A percentile compares a stretch with the other conserved stretches of the same genome.
Conservation (phyloP, 2,113 vertebrate genomes). For the Galeopterus variegatus region DNA sequence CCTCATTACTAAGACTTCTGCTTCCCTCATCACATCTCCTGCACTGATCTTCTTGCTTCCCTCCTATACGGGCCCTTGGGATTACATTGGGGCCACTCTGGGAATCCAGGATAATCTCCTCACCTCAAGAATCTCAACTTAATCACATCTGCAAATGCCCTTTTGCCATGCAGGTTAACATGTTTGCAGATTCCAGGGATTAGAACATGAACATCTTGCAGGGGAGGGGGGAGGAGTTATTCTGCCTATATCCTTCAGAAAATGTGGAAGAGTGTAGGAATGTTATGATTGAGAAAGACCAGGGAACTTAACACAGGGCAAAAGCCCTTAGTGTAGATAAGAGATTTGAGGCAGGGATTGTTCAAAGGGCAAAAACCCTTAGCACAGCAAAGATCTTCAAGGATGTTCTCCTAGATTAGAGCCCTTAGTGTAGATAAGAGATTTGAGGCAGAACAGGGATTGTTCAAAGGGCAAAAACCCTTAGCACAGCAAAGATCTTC, state of each 20-base stretch:
- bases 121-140: neutral
- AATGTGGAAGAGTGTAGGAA: neutral
- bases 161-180: neutral
- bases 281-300: too few relatives aligned
- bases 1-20: neutral
- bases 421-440: too few relatives aligned
- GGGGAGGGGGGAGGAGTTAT: neutral
- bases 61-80: neutral
- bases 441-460: too few relatives aligned
- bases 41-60: neutral
- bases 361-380: too few relatives aligned
- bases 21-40: neutral
- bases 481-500: too few relatives aligned
- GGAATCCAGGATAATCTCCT: neutral
- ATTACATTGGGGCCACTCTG: neutral
- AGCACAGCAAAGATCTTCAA: too few relatives aligned
- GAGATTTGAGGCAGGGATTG: too few relatives aligned
- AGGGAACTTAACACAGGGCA: too few relatives aligned
- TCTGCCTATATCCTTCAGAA: neutral
- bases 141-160: neutral
- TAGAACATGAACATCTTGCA: neutral
- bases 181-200: neutral
- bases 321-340: too few relatives aligned
- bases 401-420: too few relatives aligned
- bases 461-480: too few relatives aligned